Conservation (phyloP, 2,888 invertebrate genomes). For the Rhamnusium bicolor region DNA sequence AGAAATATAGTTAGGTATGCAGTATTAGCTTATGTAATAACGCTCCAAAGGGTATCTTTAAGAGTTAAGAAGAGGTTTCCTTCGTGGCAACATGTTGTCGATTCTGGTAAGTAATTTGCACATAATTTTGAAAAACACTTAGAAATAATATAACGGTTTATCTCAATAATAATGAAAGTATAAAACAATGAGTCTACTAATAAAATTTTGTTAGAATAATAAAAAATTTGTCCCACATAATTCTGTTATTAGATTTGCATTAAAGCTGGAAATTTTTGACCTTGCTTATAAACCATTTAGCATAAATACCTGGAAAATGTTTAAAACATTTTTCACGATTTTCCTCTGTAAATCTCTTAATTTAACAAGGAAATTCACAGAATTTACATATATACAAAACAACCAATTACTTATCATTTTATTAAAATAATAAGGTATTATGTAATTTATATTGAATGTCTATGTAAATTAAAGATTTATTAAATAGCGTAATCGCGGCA, state of each 20-base stretch:
- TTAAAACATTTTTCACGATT: no score
- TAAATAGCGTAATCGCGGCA: slow-evolving; percentile 5
- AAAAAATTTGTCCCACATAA: no score
- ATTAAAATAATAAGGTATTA: slow-evolving; percentile 1
- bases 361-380: not conserved
- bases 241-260: no score
- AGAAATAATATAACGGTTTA: no score
- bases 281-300: no score
- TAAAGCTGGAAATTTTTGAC: no score
- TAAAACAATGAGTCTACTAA: no score
- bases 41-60: slow-evolving; percentile 88
- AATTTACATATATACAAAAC: not conserved
- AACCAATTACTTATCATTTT: not conserved
- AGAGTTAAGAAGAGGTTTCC: slow-evolving; percentile 92
- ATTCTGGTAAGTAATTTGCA: slow-evolving; percentile 79
- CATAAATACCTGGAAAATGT: no score
- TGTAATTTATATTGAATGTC: slow-evolving; percentile 6
- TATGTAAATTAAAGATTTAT: slow-evolving; percentile 27
- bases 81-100: slow-evolving; percentile 91
- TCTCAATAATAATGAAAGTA: no score
- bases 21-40: slow-evolving; percentile 91
- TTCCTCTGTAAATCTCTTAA: no score
- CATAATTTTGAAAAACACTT: no score
- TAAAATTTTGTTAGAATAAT: no score
- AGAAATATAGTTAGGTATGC: slow-evolving; percentile 92